Evolutionary conservation across 2,888 invertebrate species (phyloP).

Genomic region (Dolichopus griseipennis): DNA sequence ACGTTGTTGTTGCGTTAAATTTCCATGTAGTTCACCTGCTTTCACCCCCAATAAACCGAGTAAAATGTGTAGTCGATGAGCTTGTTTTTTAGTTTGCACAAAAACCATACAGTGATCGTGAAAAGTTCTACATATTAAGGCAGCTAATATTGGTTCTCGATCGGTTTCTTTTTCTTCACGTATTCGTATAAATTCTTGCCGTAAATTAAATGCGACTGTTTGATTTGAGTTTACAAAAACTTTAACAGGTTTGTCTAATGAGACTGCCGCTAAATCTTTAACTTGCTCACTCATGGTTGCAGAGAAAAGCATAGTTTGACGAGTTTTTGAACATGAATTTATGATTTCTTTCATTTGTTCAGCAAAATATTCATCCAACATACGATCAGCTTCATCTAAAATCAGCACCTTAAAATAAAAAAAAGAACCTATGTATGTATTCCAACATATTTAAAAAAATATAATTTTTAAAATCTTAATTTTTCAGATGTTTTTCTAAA

Average conservation of each 20-base stretch:
- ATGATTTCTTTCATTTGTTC: constrained; percentile 99
- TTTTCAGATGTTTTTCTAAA: background rate
- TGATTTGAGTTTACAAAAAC: constrained; percentile 94
- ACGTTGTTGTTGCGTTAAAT: constrained; percentile 90
- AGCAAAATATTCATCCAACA: constrained; percentile 97
- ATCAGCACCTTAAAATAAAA: constrained; percentile 43
- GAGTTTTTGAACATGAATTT: constrained; percentile 75
- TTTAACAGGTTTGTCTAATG: constrained; percentile 83
- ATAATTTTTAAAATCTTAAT: background rate
- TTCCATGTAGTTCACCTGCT: constrained; percentile 86
- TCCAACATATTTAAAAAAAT: background rate
- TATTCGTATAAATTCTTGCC: constrained; percentile 93
- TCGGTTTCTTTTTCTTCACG: constrained; percentile 83
- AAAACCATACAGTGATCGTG: constrained; percentile 88
- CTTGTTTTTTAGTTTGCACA: constrained; percentile 93
- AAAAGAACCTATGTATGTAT: background rate
- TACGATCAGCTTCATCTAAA: constrained; percentile 65
- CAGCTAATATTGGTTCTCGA: constrained; percentile 79
- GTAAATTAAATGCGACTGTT: constrained; percentile 87
- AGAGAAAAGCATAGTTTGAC: constrained; percentile 96
- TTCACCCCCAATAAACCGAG: constrained; percentile 83
- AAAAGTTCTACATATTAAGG: constrained; percentile 80
- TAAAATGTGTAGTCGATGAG: constrained; percentile 86
- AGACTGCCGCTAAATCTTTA: constrained; percentile 89
- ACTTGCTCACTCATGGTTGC: constrained; percentile 99